Percentiles rank a stretch among this genome's conserved stretches.
Conservation (phyloP, 2,888 invertebrate species). For the Stegophylla sp. region DNA sequence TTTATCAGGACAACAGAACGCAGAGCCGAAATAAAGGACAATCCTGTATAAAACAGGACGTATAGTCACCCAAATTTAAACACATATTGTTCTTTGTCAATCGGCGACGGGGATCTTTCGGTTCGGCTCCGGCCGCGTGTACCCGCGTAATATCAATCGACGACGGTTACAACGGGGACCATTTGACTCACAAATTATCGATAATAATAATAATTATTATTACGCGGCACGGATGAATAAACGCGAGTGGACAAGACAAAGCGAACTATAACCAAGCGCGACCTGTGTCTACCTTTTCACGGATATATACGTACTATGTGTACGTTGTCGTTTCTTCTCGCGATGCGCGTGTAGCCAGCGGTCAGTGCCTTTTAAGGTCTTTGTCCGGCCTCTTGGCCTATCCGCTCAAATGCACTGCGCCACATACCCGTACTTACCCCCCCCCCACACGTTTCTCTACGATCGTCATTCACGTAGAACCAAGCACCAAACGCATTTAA, state of each 20-base stretch:
- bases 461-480: background rate
- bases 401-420: background rate
- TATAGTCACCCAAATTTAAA: too few relatives aligned
- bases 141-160: constrained; percentile 22
- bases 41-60: too few relatives aligned
- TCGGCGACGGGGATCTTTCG: background rate
- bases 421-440: background rate
- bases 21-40: too few relatives aligned
- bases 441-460: background rate
- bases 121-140: background rate
- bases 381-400: background rate
- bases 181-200: constrained; percentile 44
- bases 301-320: background rate
- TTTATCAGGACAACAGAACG: too few relatives aligned
- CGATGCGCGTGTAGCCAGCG: background rate
- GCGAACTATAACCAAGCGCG: background rate
- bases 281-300: background rate
- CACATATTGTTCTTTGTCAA: background rate
- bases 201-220: constrained; percentile 32
- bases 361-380: constrained; percentile 43
- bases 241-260: constrained; percentile 40
- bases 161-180: constrained; percentile 31
- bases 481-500: background rate
- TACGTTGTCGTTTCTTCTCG: constrained; percentile 12
- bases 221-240: background rate